These are phyloP conservation scores for Haliclona indistincta DNA, from an alignment of 37 sponge, comb jelly and placozoan genomes.

Conservation along the genomic window DNA sequence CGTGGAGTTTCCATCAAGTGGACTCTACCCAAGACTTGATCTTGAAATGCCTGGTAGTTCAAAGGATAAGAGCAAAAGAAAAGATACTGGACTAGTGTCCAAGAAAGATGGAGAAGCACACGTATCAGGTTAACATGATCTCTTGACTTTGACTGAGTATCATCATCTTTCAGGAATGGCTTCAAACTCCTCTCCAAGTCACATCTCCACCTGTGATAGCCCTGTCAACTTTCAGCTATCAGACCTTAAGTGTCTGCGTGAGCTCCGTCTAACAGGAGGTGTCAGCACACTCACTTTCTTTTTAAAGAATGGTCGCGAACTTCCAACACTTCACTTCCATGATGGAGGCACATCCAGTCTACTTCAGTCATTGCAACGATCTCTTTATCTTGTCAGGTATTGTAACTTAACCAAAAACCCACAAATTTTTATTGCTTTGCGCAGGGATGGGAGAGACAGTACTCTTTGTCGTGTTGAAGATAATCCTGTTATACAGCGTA, in stretches of 20 bases:
- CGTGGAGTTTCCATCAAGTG: neutral
- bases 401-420: neutral
- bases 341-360: constrained; percentile 46
- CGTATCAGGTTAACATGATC: constrained; percentile 8
- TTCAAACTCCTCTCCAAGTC: neutral
- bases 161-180: neutral
- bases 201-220: neutral
- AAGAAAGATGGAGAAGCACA: neutral
- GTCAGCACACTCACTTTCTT: constrained; percentile 21
- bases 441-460: constrained; percentile 12
- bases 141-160: neutral
- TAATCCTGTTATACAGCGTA: neutral
- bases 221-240: constrained; percentile 68
- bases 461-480: neutral
- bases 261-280: neutral
- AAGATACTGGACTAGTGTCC: too few species aligned
- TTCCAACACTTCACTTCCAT: constrained; percentile 54
- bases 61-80: too few species aligned
- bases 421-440: neutral
- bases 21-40: neutral
- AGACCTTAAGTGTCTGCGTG: constrained; percentile 36
- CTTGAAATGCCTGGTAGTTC: neutral
- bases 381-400: constrained; percentile 1
- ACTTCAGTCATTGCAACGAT: constrained; percentile 2
- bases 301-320: constrained; percentile 3